Percentiles rank a stretch among this genome's conserved stretches.
phyloP scores from a whole-genome alignment of 2,888 invertebrate species.

The Aelia acuminata region DNA sequence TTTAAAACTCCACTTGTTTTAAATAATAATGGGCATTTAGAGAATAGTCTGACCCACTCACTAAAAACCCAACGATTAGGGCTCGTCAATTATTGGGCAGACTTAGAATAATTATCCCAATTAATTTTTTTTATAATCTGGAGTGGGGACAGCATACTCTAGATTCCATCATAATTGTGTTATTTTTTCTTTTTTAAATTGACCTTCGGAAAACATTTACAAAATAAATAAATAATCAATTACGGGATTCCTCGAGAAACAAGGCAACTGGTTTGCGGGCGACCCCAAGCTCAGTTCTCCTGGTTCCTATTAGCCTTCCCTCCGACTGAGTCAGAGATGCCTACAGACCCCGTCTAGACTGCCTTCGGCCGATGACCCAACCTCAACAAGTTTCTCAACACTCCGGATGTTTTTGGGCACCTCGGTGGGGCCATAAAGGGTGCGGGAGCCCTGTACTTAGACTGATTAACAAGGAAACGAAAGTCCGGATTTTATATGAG shows the following conservation, averaged over 20 bases:
- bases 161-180: too few relatives aligned
- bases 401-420: background rate
- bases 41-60: too few relatives aligned
- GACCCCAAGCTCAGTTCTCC: background rate
- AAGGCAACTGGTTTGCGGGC: background rate
- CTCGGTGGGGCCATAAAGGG: too few relatives aligned
- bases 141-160: too few relatives aligned
- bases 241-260: background rate
- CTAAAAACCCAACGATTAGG: too few relatives aligned
- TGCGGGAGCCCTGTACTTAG: background rate
- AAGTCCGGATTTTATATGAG: background rate
- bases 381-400: background rate
- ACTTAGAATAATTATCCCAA: too few relatives aligned
- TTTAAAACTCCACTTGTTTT: too few relatives aligned
- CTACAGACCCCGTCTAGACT: constrained; percentile 48
- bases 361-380: constrained; percentile 32
- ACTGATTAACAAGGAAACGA: background rate
- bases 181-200: too few relatives aligned
- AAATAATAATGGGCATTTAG: too few relatives aligned
- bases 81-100: too few relatives aligned
- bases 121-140: too few relatives aligned
- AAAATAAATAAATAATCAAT: constrained; percentile 14
- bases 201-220: too few relatives aligned
- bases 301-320: background rate
- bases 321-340: constrained; percentile 17